These are phyloP conservation scores for Cryptoblepharus egeriae DNA, from an alignment of 2,797 vertebrate genomes.

Conservation along the genomic window DNA sequence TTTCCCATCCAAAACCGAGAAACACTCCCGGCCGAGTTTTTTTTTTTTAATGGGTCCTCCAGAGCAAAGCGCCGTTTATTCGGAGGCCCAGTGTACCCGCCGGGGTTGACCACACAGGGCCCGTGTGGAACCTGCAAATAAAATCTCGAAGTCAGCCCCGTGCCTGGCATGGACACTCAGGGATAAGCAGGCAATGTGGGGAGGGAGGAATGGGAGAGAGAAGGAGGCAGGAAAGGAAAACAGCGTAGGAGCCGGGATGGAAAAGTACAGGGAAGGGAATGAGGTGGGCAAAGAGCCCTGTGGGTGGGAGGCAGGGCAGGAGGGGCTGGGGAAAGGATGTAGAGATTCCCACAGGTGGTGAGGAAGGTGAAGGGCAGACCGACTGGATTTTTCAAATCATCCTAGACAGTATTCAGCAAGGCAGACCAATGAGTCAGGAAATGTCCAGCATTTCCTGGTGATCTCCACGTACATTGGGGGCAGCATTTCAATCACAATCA, in stretches of 20 bases:
- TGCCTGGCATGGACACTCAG: background rate
- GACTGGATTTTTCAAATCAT: too few species aligned
- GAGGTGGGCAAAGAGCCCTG: background rate
- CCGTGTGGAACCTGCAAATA: slow-evolving; percentile 16
- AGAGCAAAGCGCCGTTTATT: slow-evolving; percentile 30
- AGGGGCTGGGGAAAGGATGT: background rate
- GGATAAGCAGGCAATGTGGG: background rate
- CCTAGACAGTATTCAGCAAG: too few species aligned
- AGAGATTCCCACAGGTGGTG: background rate
- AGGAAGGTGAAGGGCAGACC: background rate
- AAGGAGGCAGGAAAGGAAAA: slow-evolving; percentile 1
- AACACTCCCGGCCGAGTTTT: background rate
- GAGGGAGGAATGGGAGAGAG: background rate
- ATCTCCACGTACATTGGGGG: too few species aligned
- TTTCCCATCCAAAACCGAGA: slow-evolving; percentile 27
- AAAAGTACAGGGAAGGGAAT: slow-evolving; percentile 25
- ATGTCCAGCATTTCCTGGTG: too few species aligned
- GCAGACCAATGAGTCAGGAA: too few species aligned
- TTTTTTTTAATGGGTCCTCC: background rate
- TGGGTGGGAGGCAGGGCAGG: background rate
- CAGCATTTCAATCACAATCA: too few species aligned
- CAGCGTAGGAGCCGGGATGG: background rate
- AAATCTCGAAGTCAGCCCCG: background rate
- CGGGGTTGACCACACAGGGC: slow-evolving; percentile 30
- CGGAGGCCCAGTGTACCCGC: background rate